Conservation (phyloP, 1,140 invertebrate genomes). For the Anastrepha obliqua region DNA sequence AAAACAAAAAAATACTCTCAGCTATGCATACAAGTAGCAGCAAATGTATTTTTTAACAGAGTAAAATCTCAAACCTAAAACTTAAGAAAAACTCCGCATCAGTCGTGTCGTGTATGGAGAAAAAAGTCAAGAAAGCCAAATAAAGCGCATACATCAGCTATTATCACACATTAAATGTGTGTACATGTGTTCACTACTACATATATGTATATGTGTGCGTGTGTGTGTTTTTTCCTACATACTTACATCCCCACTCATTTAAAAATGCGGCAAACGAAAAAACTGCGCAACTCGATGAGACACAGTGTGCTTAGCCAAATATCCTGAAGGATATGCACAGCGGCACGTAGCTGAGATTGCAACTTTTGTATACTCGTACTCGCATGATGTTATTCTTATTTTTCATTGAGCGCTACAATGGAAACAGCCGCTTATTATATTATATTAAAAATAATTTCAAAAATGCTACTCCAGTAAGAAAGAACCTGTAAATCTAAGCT, state of each 20-base stretch:
- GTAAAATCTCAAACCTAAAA: constrained; percentile 19
- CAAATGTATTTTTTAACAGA: neutral
- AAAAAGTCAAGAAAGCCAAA: constrained; percentile 54
- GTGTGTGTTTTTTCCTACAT: neutral
- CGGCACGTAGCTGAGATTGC: constrained; percentile 68
- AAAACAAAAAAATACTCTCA: neutral
- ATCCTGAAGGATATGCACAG: constrained; percentile 72
- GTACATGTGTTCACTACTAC: neutral
- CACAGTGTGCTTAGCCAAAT: constrained; percentile 56
- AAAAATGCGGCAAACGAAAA: neutral
- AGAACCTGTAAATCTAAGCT: too few species aligned
- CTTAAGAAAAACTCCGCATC: neutral
- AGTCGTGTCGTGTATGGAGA: neutral
- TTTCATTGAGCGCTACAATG: neutral
- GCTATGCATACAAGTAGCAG: neutral
- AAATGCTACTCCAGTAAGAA: neutral
- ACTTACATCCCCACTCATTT: neutral
- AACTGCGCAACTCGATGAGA: constrained; percentile 14
- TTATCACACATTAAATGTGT: constrained; percentile 72
- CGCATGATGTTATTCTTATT: neutral
- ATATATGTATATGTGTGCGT: neutral
- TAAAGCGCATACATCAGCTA: constrained; percentile 61
- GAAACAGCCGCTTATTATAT: neutral
- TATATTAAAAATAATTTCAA: neutral
- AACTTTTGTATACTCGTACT: neutral